Evolutionary conservation across 2,113 vertebrate species (phyloP).

Genomic region (Sapayoa aenigma): DNA sequence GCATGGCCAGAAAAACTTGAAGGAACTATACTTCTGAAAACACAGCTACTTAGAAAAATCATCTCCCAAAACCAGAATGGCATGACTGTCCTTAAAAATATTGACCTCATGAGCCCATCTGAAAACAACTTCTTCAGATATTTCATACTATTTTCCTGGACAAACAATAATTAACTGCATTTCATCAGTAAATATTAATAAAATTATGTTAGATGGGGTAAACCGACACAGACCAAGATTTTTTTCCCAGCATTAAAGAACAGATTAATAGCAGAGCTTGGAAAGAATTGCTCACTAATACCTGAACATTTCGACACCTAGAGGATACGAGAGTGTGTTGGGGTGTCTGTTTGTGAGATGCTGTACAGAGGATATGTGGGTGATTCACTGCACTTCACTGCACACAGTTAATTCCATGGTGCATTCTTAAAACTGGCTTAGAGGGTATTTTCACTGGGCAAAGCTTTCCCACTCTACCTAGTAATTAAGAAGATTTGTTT

Average conservation of each 20-base stretch:
- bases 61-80: background rate
- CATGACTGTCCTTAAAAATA: background rate
- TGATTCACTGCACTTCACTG: background rate
- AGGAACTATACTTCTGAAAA: background rate
- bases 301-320: background rate
- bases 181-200: background rate
- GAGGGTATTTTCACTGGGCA: background rate
- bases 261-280: background rate
- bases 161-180: background rate
- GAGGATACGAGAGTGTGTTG: background rate
- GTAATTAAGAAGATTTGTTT: slow-evolving; percentile 15
- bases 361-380: background rate
- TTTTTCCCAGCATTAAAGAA: background rate
- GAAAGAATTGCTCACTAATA: background rate
- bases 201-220: background rate
- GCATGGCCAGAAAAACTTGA: background rate
- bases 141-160: background rate
- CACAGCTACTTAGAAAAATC: background rate
- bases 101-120: background rate
- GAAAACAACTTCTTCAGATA: background rate
- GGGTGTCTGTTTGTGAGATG: background rate
- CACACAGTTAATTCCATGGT: background rate
- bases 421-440: background rate
- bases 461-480: background rate
- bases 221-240: background rate